phyloP scores from a whole-genome alignment of 2,113 vertebrate species.

The Pandion haliaetus region DNA sequence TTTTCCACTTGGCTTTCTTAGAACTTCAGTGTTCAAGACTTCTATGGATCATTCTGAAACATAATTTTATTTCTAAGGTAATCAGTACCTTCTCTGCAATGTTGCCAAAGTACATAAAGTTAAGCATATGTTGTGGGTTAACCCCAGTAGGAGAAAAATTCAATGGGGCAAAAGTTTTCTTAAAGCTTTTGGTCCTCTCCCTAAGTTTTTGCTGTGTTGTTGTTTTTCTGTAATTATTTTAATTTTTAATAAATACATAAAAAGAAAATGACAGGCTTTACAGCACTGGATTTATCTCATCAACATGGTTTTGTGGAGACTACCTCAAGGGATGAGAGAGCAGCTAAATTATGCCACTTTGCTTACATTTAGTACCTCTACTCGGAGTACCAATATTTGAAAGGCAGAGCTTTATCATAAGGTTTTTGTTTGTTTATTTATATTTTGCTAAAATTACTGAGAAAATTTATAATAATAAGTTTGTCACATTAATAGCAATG shows the following conservation, averaged over 20 bases:
- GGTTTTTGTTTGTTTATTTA: background rate
- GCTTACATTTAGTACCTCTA: background rate
- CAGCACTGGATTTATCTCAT: background rate
- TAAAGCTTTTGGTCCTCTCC: background rate
- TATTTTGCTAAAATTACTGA: background rate
- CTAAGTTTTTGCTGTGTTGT: background rate
- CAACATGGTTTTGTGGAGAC: accelerated
- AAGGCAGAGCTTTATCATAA: background rate
- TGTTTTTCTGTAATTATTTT: background rate
- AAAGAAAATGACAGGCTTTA: background rate
- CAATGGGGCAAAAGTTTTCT: background rate
- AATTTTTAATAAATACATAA: background rate
- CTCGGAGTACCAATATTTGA: background rate
- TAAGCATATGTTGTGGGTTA: background rate
- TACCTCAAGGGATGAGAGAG: background rate
- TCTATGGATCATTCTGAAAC: background rate
- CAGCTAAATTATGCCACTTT: background rate
- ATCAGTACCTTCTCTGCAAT: background rate
- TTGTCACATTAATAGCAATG: background rate
- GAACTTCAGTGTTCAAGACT: background rate
- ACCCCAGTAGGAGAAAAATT: background rate
- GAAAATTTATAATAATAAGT: background rate
- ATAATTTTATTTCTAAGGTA: background rate
- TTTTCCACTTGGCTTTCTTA: background rate
- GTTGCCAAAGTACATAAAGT: background rate